phyloP scores from a whole-genome alignment of 53 echinoderm and acorn worm species.

The Paracentrotus lividus region DNA sequence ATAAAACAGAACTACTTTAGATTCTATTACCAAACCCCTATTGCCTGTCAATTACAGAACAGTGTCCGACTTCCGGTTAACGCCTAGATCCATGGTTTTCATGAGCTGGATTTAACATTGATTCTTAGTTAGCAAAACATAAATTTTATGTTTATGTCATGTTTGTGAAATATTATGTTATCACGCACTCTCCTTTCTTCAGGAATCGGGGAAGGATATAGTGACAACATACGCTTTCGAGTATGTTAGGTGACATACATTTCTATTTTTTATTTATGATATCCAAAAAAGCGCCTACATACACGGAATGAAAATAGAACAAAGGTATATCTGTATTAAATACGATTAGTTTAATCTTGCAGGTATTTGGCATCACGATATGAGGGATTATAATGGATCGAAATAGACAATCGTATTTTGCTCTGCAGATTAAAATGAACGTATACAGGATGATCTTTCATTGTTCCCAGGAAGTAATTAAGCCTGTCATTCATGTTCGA shows the following conservation, averaged over 20 bases:
- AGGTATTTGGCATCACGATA: constrained; percentile 10
- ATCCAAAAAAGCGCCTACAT: background rate
- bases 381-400: background rate
- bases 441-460: background rate
- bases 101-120: constrained; percentile 14
- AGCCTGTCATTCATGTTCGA: background rate
- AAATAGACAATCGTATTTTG: background rate
- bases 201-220: background rate
- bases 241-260: background rate
- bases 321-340: background rate
- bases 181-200: background rate
- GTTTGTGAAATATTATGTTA: constrained; percentile 6
- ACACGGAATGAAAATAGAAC: background rate
- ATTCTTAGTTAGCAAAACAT: background rate
- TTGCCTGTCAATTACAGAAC: background rate
- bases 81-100: constrained; percentile 9
- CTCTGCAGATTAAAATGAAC: background rate
- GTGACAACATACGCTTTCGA: background rate
- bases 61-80: constrained; percentile 29
- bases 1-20: constrained; percentile 19
- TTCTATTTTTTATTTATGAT: background rate
- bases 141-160: too few species aligned
- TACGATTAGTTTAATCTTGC: background rate
- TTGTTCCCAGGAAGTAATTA: constrained; percentile 18
- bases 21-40: background rate